Base-by-base conservation (phyloP, 2,888 invertebrate species). In the Rhingia campestris region DNA sequence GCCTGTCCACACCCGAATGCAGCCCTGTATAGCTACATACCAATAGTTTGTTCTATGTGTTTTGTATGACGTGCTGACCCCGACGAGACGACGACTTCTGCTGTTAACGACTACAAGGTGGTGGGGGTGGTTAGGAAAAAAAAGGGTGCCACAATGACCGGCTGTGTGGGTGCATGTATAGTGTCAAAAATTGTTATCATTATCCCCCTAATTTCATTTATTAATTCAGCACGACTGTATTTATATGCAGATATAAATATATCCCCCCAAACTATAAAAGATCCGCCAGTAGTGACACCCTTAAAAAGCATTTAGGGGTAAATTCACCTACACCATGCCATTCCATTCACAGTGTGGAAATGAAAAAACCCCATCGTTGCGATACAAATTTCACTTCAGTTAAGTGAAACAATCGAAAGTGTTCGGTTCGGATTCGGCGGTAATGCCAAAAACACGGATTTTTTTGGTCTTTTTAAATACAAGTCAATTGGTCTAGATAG, bases 371-470 rank as follows among this genome's bases (percentile, higher is more conserved):
- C 51, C 51, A 33, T 69, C 33, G 84, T 59, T 47, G 53, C 63
- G 58, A 32, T 58, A 58, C 41, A 39, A 37, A 51, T 64, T 59
- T 74, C 64, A 64, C 53, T 74, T 76, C 45, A 84, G 84, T 84
- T 80, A 35, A 80, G 74, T 69, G 80, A 66, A 70, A 80, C 70
- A 74, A 70, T 84, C 73, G 84, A 84, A 84, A 84, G 84, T 80
- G 66, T 53, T 74, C 66, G 80, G 84, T 84, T 80, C 58, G 69
- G n/a, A 67, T 63, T 72, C 63, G 74, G 47, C 41, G 64, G 47
- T 39, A 22, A 35, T 54, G 66, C 12, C 39, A 14, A 43, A 30
- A 6, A 39, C 22, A 22, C 22, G 22, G 22, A 22, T 22, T 22
- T 22, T n/a, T 22, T 22, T 22, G 22, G 22, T 22, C 22, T 22